A percentile compares a stretch with the other conserved stretches of the same genome.
Conservation (phyloP, 2,888 invertebrate genomes). For the Apocheima hispidaria region DNA sequence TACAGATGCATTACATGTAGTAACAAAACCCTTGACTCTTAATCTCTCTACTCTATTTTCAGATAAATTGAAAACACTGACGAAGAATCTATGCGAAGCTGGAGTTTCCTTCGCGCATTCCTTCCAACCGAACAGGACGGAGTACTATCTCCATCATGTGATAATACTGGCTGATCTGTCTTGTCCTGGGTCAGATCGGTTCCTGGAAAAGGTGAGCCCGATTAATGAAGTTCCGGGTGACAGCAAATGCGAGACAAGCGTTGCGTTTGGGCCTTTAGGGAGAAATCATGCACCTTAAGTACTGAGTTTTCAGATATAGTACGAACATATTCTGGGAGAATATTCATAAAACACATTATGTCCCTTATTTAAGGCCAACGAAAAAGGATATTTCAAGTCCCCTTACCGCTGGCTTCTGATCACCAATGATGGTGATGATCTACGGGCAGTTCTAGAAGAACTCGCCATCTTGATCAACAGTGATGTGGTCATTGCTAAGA, state of each 20-base stretch:
- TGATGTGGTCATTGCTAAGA: slow-evolving; percentile 75
- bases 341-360: too few species aligned
- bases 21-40: too few species aligned
- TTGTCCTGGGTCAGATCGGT: slow-evolving; percentile 59
- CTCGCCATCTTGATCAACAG: slow-evolving; percentile 78
- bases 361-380: slow-evolving; percentile 66
- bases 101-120: slow-evolving; percentile 57
- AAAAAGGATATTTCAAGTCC: slow-evolving; percentile 73
- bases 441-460: slow-evolving; percentile 49
- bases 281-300: too few species aligned
- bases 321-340: too few species aligned
- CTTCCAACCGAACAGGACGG: slow-evolving; percentile 63
- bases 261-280: too few species aligned
- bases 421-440: slow-evolving; percentile 43
- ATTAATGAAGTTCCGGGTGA: background rate
- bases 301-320: too few species aligned
- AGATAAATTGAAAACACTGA: slow-evolving; percentile 60
- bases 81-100: slow-evolving; percentile 50
- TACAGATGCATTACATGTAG: too few species aligned
- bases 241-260: too few species aligned
- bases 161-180: slow-evolving; percentile 70
- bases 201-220: slow-evolving; percentile 64
- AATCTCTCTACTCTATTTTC: too few species aligned
- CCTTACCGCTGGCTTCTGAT: slow-evolving; percentile 83
- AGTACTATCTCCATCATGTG: slow-evolving; percentile 64